These are phyloP conservation scores for Pogonophryne albipinna DNA, from an alignment of 2,797 vertebrate genomes.

Conservation along the genomic window DNA sequence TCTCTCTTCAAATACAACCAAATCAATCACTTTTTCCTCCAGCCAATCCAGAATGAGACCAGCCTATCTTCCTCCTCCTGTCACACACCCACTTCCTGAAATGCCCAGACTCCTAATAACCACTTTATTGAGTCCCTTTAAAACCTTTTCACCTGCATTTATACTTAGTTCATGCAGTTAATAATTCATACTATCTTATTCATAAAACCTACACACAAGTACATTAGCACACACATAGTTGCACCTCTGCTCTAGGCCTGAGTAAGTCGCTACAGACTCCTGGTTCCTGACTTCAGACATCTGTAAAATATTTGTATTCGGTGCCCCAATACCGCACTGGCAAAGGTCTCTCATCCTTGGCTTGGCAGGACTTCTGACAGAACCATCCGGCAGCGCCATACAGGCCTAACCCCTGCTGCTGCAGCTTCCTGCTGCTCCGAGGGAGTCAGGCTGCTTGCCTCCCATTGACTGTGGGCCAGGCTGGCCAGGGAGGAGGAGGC, in stretches of 20 bases:
- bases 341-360: conserved; percentile 84
- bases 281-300: conserved; percentile 81
- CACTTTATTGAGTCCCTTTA: conserved; percentile 31
- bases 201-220: conserved; percentile 43
- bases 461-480: conserved; percentile 75
- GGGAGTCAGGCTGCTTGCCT: conserved; percentile 79
- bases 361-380: conserved; percentile 87
- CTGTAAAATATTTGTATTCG: conserved; percentile 87
- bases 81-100: conserved; percentile 51
- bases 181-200: conserved; percentile 29
- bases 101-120: conserved; percentile 14
- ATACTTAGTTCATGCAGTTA: conserved; percentile 11
- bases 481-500: conserved; percentile 68
- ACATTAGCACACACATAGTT: conserved; percentile 41
- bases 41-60: conserved; percentile 53
- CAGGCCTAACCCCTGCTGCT: conserved; percentile 80
- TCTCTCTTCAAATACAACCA: conserved; percentile 45
- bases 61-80: conserved; percentile 33
- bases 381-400: conserved; percentile 78
- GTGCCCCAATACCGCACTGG: conserved; percentile 82
- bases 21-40: conserved; percentile 45
- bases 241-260: conserved; percentile 32
- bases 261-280: conserved; percentile 62
- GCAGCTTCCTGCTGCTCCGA: conserved; percentile 79
- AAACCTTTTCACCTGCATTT: conserved; percentile 19